Evolutionary conservation across 1,140 invertebrate species (phyloP).

Genomic region (Macrotrachela quadricornifera): DNA sequence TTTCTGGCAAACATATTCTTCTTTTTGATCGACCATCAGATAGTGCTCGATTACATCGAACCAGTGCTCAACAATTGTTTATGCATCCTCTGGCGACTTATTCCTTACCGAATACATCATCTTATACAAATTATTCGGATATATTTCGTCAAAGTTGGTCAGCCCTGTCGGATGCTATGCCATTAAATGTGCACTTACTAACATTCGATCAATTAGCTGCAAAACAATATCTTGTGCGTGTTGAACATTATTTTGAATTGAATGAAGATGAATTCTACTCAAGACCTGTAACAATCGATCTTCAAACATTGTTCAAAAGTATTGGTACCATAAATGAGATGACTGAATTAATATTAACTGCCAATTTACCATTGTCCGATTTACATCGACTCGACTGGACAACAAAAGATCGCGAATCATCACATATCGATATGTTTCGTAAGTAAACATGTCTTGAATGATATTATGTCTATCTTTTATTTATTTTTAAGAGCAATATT

Average conservation of each 20-base stretch:
- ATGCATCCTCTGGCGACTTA: constrained; percentile 30
- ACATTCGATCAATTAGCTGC: constrained; percentile 57
- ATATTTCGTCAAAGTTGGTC: too few relatives aligned
- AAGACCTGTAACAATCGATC: constrained; percentile 27
- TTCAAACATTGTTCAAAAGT: constrained; percentile 28
- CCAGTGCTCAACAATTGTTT: constrained; percentile 28
- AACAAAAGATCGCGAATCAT: background rate
- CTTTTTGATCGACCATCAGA: constrained; percentile 21
- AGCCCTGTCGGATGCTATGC: constrained; percentile 16
- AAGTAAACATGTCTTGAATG: too few relatives aligned
- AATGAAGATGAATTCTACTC: constrained; percentile 41
- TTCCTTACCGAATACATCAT: constrained; percentile 12
- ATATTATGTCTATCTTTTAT: too few relatives aligned
- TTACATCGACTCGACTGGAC: constrained; percentile 13
- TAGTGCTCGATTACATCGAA: constrained; percentile 27
- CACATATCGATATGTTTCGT: too few relatives aligned
- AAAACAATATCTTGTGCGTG: constrained; percentile 36
- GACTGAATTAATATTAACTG: constrained; percentile 1
- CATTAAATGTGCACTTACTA: constrained; percentile 57
- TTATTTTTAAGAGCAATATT: too few relatives aligned
- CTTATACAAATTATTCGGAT: too few relatives aligned
- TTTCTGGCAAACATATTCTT: constrained; percentile 40
- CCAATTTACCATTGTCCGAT: background rate
- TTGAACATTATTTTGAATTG: constrained; percentile 66
- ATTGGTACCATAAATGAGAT: background rate